Percentiles rank a stretch among this genome's conserved stretches.
Evolutionary conservation across 23 tunicate species (phyloP).

Genomic region (Styela plicata): DNA sequence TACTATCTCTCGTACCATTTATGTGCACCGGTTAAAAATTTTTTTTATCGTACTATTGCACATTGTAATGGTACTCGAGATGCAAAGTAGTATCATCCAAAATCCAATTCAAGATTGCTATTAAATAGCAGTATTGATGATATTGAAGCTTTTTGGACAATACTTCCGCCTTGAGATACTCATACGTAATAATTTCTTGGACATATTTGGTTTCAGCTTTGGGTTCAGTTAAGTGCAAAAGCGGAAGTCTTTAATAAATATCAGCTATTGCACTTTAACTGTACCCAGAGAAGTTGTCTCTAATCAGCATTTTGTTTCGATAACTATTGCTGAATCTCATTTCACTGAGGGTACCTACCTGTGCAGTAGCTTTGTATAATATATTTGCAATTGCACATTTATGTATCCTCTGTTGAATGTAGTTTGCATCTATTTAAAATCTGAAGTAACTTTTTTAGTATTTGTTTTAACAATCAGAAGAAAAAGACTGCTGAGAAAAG

Average conservation of each 20-base stretch:
- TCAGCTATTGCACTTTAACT: conserved; percentile 5
- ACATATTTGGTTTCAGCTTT: neutral
- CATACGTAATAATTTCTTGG: neutral
- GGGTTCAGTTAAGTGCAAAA: neutral
- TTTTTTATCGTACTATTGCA: conserved; percentile 10
- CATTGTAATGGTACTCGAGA: conserved; percentile 59
- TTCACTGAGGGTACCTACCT: conserved; percentile 21
- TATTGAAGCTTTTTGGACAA: too few relatives aligned
- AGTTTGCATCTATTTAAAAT: conserved; percentile 1
- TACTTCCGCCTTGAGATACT: too few relatives aligned
- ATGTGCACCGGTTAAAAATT: neutral
- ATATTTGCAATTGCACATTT: conserved; percentile 76
- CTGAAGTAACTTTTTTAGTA: too few relatives aligned
- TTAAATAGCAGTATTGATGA: too few relatives aligned
- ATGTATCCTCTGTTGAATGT: conserved; percentile 36
- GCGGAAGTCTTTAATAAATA: neutral
- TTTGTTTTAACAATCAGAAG: too few relatives aligned
- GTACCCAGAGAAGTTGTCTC: neutral
- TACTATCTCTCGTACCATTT: conserved; percentile 4
- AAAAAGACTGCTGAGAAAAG: too few relatives aligned
- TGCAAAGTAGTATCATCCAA: too few relatives aligned
- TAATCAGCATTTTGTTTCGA: too few relatives aligned
- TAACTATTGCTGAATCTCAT: neutral
- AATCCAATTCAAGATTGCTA: too few relatives aligned
- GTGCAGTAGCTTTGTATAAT: conserved; percentile 54